These are phyloP conservation scores for Rhinella marina DNA, from an alignment of 2,797 vertebrate species.

Conservation along the genomic window DNA sequence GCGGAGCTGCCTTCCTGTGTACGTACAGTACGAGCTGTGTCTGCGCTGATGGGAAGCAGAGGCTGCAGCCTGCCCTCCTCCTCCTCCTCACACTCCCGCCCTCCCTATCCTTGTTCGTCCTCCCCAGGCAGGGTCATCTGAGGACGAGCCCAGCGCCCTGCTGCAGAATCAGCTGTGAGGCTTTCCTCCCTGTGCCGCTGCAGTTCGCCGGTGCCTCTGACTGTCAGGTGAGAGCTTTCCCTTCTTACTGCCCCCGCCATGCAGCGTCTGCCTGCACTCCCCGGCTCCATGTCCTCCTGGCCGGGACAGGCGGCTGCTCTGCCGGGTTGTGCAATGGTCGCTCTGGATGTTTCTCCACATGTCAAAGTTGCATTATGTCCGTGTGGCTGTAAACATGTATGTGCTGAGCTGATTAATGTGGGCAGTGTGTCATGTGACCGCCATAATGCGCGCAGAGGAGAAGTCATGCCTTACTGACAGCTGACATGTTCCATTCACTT, in stretches of 20 bases:
- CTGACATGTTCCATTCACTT: background rate
- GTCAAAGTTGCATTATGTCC: constrained; percentile 20
- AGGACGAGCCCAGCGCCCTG: constrained; percentile 61
- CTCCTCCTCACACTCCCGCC: constrained; percentile 51
- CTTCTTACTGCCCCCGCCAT: background rate
- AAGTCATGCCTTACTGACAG: constrained; percentile 5
- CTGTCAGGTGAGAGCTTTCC: constrained; percentile 58
- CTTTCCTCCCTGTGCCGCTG: constrained; percentile 34
- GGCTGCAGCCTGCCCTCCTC: constrained; percentile 35
- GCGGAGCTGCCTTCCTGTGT: background rate
- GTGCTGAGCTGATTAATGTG: background rate
- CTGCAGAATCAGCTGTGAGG: constrained; percentile 57
- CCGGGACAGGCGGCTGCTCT: background rate
- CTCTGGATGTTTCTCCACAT: background rate
- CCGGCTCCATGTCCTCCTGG: too few species aligned
- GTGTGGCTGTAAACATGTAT: constrained; percentile 6
- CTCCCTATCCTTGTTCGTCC: constrained; percentile 62
- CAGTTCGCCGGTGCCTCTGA: constrained; percentile 46
- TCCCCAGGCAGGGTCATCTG: constrained; percentile 60
- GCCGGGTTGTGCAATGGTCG: constrained; percentile 15
- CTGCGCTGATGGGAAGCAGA: constrained; percentile 42
- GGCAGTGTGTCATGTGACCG: constrained; percentile 2
- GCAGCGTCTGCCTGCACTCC: background rate
- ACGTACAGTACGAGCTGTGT: constrained; percentile 34
- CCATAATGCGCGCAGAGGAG: background rate